These are phyloP conservation scores for Phytoseiulus persimilis DNA, from an alignment of 2,888 invertebrate genomes.

Conservation along the genomic window DNA sequence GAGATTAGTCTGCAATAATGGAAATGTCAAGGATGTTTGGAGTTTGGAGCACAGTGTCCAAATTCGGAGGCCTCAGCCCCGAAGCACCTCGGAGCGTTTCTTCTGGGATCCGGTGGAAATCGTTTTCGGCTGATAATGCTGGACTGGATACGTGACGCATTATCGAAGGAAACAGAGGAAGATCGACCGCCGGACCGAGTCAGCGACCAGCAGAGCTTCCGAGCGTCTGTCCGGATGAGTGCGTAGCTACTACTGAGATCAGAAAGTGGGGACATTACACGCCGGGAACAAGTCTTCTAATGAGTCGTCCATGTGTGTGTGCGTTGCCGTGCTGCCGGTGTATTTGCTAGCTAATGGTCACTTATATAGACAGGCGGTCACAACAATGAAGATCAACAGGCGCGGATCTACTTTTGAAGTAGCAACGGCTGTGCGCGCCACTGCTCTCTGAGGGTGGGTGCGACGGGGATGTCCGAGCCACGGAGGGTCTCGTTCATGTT, in stretches of 20 bases:
- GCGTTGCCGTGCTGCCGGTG: not conserved
- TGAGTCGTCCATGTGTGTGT: not conserved
- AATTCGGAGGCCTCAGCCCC: no score
- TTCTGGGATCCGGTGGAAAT: no score
- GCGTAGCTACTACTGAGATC: not conserved
- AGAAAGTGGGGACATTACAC: not conserved
- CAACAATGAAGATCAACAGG: not conserved
- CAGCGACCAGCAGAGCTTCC: no score
- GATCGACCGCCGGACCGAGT: no score
- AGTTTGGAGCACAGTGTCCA: no score
- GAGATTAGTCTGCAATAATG: no score
- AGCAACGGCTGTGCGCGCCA: slow-evolving; percentile 5
- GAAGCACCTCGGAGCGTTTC: no score
- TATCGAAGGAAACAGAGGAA: no score
- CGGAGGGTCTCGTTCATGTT: not conserved
- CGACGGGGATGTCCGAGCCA: not conserved
- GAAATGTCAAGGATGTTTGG: no score
- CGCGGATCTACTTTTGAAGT: not conserved
- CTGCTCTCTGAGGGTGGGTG: not conserved
- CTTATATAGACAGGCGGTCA: not conserved
- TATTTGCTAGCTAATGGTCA: not conserved
- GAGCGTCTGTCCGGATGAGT: not conserved
- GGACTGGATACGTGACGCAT: no score
- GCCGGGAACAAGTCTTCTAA: not conserved
- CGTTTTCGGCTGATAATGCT: no score